A percentile compares a stretch with the other conserved stretches of the same genome.
These are phyloP conservation scores for Drymonia ruficornis DNA, from an alignment of 2,888 invertebrate genomes.

Conservation along the genomic window DNA sequence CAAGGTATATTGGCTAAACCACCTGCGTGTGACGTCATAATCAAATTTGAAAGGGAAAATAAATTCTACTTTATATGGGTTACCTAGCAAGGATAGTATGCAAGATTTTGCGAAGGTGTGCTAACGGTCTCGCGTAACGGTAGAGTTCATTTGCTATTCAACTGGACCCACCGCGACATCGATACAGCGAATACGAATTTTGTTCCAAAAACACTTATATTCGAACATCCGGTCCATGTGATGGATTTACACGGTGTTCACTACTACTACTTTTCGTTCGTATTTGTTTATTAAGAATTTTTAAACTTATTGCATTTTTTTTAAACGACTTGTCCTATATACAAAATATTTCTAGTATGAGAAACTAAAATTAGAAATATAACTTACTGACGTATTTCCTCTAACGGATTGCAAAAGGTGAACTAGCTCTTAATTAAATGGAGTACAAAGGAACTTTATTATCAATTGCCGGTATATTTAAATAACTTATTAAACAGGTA, in stretches of 20 bases:
- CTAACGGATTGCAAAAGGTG: too few species aligned
- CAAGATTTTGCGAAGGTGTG: conserved; percentile 61
- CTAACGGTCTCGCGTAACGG: conserved; percentile 77
- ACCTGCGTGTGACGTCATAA: not conserved
- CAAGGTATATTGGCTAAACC: too few species aligned
- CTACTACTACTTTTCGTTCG: not conserved
- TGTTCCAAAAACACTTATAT: conserved; percentile 41
- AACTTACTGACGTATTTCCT: too few species aligned
- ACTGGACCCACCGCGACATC: conserved; percentile 58
- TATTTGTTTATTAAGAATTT: not conserved
- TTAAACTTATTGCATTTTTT: not conserved
- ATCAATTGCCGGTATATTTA: too few species aligned
- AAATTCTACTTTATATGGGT: conserved; percentile 15
- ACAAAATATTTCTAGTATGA: too few species aligned
- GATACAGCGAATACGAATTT: conserved; percentile 66
- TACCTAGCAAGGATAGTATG: conserved; percentile 47
- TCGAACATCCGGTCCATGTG: conserved; percentile 26
- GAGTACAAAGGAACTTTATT: too few species aligned
- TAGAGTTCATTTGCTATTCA: conserved; percentile 74
- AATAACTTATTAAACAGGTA: too few species aligned
- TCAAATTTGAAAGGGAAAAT: not conserved
- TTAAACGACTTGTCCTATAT: too few species aligned
- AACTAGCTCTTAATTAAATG: too few species aligned
- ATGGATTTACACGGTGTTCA: conserved; percentile 10
- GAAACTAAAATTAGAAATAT: too few species aligned